These are phyloP conservation scores for Urocynchramus pylzowi DNA, from an alignment of 2,113 vertebrate species.

Conservation along the genomic window DNA sequence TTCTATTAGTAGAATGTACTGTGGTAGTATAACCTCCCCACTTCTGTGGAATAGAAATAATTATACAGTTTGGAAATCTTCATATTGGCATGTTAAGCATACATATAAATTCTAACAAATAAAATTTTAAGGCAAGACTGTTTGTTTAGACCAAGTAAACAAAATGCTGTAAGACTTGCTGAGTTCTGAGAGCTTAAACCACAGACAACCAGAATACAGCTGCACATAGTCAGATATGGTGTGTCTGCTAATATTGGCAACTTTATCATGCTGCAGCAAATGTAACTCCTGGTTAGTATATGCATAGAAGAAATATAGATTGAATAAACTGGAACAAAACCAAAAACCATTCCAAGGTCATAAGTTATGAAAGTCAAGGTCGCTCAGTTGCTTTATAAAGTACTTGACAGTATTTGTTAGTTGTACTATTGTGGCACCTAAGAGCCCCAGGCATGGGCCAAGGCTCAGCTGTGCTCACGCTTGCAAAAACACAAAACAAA, in stretches of 20 bases:
- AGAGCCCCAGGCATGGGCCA: not conserved
- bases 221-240: slow-evolving; percentile 62
- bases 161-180: slow-evolving; percentile 55
- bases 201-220: slow-evolving; percentile 69
- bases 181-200: slow-evolving; percentile 75
- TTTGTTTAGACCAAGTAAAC: slow-evolving; percentile 57
- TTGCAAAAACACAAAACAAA: not conserved
- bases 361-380: not conserved
- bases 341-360: not conserved
- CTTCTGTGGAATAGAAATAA: not conserved
- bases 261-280: slow-evolving; percentile 10
- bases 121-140: slow-evolving; percentile 48
- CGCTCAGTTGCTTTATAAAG: not conserved
- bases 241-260: slow-evolving; percentile 52
- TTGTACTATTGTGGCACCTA: not conserved
- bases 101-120: slow-evolving; percentile 37
- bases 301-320: not conserved
- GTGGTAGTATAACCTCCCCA: not conserved
- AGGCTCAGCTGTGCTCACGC: not conserved
- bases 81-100: slow-evolving; percentile 29
- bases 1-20: not conserved
- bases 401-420: not conserved
- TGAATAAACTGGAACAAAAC: not conserved
- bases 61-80: slow-evolving; percentile 21
- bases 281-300: not conserved